Base-by-base conservation (phyloP, 2,113 vertebrate species). In the Zootoca vivipara region DNA sequence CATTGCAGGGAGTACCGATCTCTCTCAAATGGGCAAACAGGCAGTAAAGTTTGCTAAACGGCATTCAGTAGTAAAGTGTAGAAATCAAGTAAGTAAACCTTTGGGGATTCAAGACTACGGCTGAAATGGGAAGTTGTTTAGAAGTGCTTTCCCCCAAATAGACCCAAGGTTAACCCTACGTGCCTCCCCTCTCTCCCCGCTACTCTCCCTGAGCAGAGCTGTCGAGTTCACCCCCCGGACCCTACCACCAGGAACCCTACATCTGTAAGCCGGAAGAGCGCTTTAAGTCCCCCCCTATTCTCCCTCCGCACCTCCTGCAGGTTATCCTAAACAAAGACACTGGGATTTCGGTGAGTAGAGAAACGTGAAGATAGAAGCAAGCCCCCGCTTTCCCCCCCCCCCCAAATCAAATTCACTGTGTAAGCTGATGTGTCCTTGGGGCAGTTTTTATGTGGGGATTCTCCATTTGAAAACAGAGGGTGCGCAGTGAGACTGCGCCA, bases 241-340 rank as follows among this genome's bases (percentile, higher is more conserved):
- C 98, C 0, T 99, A 99, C 93, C 98, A 97, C 58, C 99, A 99
- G 97, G 98, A 99, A 3, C 95, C 98, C 1, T 99, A 99, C 12
- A 77, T 97, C 0, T 97, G 92, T 24, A 99, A 98, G 90, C 87
- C 97, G 2, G 99, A 99, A 67, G 98, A 99, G 82, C 97, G 97
- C 77, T 96, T 98, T 84, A 98, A 98, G 74, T 96, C 98, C 0
- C 99, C 99, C 0, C 99, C 99, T 13, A 98, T 99, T 78, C 97
- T 99, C 6, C 99, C 99, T 0, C 99, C 99, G 0, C 99, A 99
- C 91, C 97, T 99, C 89, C 96, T 99, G 82, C 99, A 99, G 94
- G 99, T 99, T 94, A 98, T 99, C 93, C 98, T 99, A 85, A 99
- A 99, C 93, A 99, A 99, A 97, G 98, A 99, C 97, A 99, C 99